phyloP scores from a whole-genome alignment of 2,113 vertebrate genomes.

The Gambusia affinis region DNA sequence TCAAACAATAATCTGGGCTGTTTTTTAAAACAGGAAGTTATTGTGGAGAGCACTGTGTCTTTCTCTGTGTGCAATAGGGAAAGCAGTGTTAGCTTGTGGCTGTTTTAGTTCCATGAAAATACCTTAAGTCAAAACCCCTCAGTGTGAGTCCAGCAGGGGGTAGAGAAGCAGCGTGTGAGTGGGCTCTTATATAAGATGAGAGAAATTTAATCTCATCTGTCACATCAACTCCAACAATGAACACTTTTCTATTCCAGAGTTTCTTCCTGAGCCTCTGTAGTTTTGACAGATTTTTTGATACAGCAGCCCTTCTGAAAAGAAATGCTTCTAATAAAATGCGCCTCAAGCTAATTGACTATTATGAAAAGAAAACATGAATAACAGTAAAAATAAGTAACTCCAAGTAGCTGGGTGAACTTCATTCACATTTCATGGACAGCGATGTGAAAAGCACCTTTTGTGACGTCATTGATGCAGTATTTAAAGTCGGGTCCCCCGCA shows the following conservation, averaged over 20 bases:
- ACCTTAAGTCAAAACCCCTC: constrained; percentile 33
- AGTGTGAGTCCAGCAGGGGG: constrained; percentile 39
- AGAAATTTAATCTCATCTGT: constrained; percentile 27
- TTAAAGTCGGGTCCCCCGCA: constrained; percentile 91
- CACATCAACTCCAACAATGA: constrained; percentile 32
- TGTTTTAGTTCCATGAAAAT: constrained; percentile 47
- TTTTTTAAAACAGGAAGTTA: neutral
- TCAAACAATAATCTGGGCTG: neutral
- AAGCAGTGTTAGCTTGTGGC: constrained; percentile 40
- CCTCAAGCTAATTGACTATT: no score
- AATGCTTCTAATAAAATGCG: neutral
- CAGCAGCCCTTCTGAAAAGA: neutral
- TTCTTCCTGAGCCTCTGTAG: neutral
- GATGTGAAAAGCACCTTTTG: constrained; percentile 82
- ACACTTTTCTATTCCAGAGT: constrained; percentile 10
- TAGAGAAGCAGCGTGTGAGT: constrained; percentile 30
- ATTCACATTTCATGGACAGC: no score
- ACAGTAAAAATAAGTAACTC: no score
- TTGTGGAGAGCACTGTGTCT: neutral
- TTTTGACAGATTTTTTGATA: neutral
- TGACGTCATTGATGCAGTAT: constrained; percentile 88
- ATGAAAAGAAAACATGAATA: no score
- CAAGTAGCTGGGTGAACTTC: no score
- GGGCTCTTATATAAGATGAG: constrained; percentile 31
- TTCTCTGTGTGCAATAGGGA: constrained; percentile 29